Evolutionary conservation across 2,113 vertebrate species (phyloP).

Genomic region (Panthera tigris): DNA sequence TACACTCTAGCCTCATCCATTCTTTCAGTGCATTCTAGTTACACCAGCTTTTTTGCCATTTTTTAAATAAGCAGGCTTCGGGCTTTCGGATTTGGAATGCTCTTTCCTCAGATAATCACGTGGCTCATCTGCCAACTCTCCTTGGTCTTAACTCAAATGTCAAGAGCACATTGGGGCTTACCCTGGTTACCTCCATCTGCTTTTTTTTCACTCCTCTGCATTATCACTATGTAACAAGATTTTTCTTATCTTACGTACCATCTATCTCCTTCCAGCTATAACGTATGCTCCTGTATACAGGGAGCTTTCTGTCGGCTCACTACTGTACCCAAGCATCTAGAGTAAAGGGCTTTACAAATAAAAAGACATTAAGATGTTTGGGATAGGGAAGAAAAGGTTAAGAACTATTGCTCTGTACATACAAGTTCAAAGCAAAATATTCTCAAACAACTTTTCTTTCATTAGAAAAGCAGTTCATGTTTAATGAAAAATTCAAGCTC

Average conservation of each 20-base stretch:
- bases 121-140: background rate
- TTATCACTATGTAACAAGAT: background rate
- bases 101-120: background rate
- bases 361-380: background rate
- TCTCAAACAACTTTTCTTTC: background rate
- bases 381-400: background rate
- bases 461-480: background rate
- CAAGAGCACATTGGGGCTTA: background rate
- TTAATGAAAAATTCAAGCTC: background rate
- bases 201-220: background rate
- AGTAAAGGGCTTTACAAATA: background rate
- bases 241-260: background rate
- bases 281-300: background rate
- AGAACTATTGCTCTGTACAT: background rate
- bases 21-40: background rate
- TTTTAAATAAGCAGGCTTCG: background rate
- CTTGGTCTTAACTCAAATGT: background rate
- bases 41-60: background rate
- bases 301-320: background rate
- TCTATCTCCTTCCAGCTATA: background rate
- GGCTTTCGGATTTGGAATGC: background rate
- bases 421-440: background rate
- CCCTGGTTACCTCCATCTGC: background rate
- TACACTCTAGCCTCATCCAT: background rate
- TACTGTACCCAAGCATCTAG: background rate